Percentiles rank a stretch among this genome's conserved stretches.
Conservation (phyloP, 2,888 invertebrate species). For the Drosophila monieri region DNA sequence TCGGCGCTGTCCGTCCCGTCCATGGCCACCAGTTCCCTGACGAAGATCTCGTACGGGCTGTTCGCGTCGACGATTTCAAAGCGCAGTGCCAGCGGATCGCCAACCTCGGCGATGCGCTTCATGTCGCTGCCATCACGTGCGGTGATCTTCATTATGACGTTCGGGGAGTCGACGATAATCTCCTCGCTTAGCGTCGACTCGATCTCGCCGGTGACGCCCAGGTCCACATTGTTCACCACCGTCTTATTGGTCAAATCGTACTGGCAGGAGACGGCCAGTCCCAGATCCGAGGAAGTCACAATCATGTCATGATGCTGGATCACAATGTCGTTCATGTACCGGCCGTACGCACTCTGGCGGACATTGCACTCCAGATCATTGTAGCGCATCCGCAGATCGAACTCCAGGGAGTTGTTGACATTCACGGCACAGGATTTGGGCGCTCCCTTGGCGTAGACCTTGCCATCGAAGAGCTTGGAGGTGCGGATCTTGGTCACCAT, state of each 20-base stretch:
- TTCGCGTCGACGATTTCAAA: conserved; percentile 96
- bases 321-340: conserved; percentile 94
- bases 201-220: conserved; percentile 94
- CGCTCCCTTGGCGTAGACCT: conserved; percentile 96
- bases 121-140: conserved; percentile 93
- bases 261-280: conserved; percentile 95
- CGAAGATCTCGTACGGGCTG: conserved; percentile 97
- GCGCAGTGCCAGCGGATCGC: conserved; percentile 94
- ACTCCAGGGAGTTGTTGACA: conserved; percentile 93
- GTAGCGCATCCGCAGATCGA: conserved; percentile 95
- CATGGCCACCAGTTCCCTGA: conserved; percentile 96
- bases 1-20: conserved; percentile 96
- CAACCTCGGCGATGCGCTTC: conserved; percentile 94
- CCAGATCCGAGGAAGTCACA: conserved; percentile 95
- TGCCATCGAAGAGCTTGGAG: conserved; percentile 95
- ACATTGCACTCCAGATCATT: conserved; percentile 96
- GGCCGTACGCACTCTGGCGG: conserved; percentile 91
- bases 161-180: conserved; percentile 95
- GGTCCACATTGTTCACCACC: conserved; percentile 94
- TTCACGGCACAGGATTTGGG: conserved; percentile 96
- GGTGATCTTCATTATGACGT: conserved; percentile 96
- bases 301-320: conserved; percentile 98
- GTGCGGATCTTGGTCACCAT: conserved; percentile 96
- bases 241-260: conserved; percentile 97
- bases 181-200: conserved; percentile 93